Evolutionary conservation across 2,888 invertebrate species (phyloP).

Genomic region (Eretmocerus hayati): DNA sequence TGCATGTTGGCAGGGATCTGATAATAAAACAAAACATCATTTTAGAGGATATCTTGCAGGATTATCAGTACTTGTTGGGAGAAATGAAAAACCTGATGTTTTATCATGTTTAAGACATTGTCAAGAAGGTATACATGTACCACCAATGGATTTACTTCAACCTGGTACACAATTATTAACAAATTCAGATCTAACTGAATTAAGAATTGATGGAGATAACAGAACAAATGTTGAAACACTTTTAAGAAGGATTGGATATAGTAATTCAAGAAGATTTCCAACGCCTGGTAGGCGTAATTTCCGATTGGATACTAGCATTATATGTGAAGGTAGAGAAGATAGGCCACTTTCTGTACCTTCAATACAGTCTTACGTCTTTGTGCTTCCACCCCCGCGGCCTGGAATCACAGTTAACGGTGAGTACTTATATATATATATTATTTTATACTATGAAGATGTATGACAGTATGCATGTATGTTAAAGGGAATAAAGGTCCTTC

Average conservation of each 20-base stretch:
- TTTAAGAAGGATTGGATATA: conserved; percentile 81
- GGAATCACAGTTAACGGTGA: conserved; percentile 68
- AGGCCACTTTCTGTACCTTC: conserved; percentile 66
- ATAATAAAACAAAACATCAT: conserved; percentile 84
- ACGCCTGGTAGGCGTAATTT: conserved; percentile 91
- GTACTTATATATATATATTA: too few species aligned
- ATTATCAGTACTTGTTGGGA: conserved; percentile 70
- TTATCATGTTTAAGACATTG: conserved; percentile 73
- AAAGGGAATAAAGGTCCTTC: too few species aligned
- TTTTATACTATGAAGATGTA: too few species aligned
- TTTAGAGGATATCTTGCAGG: conserved; percentile 85
- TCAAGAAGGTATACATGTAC: conserved; percentile 63
- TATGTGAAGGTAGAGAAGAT: conserved; percentile 66
- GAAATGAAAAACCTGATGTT: conserved; percentile 66
- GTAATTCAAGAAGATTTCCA: conserved; percentile 84
- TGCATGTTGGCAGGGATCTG: conserved; percentile 96
- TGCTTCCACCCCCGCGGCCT: conserved; percentile 77
- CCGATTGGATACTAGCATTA: conserved; percentile 71
- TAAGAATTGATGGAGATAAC: conserved; percentile 86
- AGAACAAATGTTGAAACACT: conserved; percentile 83
- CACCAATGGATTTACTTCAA: conserved; percentile 66
- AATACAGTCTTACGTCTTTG: conserved; percentile 80
- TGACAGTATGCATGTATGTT: too few species aligned
- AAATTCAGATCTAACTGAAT: conserved; percentile 74
- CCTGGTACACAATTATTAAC: conserved; percentile 72